phyloP scores from a whole-genome alignment of 23 tunicate genomes.

The Ascidia mentula region DNA sequence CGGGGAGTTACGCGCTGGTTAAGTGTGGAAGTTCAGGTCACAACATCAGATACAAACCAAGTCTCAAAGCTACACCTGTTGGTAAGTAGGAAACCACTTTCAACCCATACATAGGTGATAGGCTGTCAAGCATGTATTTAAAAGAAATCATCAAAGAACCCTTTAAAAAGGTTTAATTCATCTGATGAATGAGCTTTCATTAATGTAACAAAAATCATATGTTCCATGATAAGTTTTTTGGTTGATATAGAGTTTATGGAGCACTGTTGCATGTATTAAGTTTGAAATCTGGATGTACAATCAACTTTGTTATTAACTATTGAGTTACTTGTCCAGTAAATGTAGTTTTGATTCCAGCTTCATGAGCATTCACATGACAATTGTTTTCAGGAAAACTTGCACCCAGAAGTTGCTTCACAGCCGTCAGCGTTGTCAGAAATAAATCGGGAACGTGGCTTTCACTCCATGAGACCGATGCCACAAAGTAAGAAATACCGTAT shows the following conservation, averaged over 20 bases:
- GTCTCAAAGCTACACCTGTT: slow-evolving; percentile 45
- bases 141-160: too few relatives aligned
- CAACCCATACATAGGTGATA: too few relatives aligned
- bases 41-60: slow-evolving; percentile 54
- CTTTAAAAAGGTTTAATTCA: not conserved
- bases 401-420: slow-evolving; percentile 35
- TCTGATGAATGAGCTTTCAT: not conserved
- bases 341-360: too few relatives aligned
- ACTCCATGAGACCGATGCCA: slow-evolving; percentile 25
- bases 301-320: too few relatives aligned
- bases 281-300: too few relatives aligned
- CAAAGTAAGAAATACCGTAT: slow-evolving; percentile 37
- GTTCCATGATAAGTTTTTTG: not conserved
- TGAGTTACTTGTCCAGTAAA: too few relatives aligned
- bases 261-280: too few relatives aligned
- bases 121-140: too few relatives aligned
- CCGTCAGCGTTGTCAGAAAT: slow-evolving; percentile 21
- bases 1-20: slow-evolving; percentile 41
- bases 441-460: slow-evolving; percentile 52
- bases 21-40: slow-evolving; percentile 61
- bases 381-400: slow-evolving; percentile 48
- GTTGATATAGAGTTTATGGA: too few relatives aligned
- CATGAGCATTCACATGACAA: too few relatives aligned
- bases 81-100: slow-evolving; percentile 18
- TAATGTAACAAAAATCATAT: not conserved